Evolutionary conservation across 92 coral and sea anemone species (phyloP).

Genomic region (Epizoanthus fatuus): DNA sequence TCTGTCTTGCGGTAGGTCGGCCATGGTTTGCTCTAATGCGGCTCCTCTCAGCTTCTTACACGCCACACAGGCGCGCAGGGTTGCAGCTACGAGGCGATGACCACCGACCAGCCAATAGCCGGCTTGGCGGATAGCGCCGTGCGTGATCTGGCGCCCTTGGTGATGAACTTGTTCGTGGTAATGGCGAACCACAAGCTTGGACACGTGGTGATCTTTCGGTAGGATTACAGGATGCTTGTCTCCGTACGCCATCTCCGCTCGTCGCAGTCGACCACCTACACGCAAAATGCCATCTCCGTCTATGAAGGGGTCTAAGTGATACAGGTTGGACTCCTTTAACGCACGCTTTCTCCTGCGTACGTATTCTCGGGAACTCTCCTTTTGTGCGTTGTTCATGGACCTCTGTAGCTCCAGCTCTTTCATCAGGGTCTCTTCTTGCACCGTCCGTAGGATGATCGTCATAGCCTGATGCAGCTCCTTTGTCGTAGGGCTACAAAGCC

Average conservation of each 20-base stretch:
- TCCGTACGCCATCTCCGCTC: slow-evolving; percentile 25
- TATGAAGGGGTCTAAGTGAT: not conserved
- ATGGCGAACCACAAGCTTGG: slow-evolving; percentile 37
- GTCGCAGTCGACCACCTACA: slow-evolving; percentile 50
- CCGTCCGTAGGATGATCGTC: not conserved
- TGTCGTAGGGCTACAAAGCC: not conserved
- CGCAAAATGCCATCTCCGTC: slow-evolving; percentile 38
- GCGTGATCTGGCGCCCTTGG: slow-evolving; percentile 60
- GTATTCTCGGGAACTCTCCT: not conserved
- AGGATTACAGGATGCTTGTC: slow-evolving; percentile 48
- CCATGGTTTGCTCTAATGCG: slow-evolving; percentile 26
- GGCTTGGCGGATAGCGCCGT: slow-evolving; percentile 46
- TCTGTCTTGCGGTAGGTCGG: slow-evolving; percentile 51
- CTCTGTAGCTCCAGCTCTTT: slow-evolving; percentile 2
- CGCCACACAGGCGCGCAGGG: slow-evolving; percentile 15
- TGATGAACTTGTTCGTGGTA: slow-evolving; percentile 54
- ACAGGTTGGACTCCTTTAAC: not conserved
- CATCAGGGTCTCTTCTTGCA: slow-evolving; percentile 2
- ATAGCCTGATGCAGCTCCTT: slow-evolving; percentile 22
- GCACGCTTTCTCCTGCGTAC: not conserved
- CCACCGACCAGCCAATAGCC: slow-evolving; percentile 44
- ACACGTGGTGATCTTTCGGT: slow-evolving; percentile 27
- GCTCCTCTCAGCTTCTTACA: slow-evolving; percentile 46
- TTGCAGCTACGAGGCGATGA: slow-evolving; percentile 12
- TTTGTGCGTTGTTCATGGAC: not conserved